These are phyloP conservation scores for Rhagoletis pomonella DNA, from an alignment of 1,140 invertebrate species.

Conservation along the genomic window DNA sequence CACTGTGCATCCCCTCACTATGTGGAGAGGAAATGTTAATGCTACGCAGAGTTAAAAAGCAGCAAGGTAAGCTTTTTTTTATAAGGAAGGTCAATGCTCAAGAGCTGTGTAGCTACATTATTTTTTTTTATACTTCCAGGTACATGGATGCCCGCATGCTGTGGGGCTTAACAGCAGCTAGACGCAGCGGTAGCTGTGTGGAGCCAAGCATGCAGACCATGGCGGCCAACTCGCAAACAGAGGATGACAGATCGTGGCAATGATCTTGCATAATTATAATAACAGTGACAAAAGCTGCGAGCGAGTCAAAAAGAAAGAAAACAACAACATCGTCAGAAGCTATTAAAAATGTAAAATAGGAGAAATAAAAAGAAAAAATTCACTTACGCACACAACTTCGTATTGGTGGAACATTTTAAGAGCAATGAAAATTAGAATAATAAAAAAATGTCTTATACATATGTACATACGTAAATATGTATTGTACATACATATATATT, in stretches of 20 bases:
- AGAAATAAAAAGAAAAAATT: not conserved
- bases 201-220: not conserved
- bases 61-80: not conserved
- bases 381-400: not conserved
- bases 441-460: not conserved
- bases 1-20: not conserved
- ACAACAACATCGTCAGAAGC: too few species aligned
- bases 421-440: conserved; percentile 30
- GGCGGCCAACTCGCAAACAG: not conserved
- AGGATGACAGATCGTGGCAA: conserved; percentile 29
- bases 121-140: not conserved
- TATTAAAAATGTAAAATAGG: conserved; percentile 43
- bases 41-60: not conserved
- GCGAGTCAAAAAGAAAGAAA: not conserved
- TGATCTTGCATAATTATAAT: conserved; percentile 52
- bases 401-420: not conserved
- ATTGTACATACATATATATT: too few species aligned
- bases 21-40: not conserved
- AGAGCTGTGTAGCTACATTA: not conserved
- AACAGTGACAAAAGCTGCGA: conserved; percentile 40
- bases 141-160: not conserved
- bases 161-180: conserved; percentile 5
- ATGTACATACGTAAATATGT: too few species aligned
- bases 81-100: conserved; percentile 47
- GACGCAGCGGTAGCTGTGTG: not conserved